phyloP scores from a whole-genome alignment of 2,113 vertebrate species.

The Manacus vitellinus region DNA sequence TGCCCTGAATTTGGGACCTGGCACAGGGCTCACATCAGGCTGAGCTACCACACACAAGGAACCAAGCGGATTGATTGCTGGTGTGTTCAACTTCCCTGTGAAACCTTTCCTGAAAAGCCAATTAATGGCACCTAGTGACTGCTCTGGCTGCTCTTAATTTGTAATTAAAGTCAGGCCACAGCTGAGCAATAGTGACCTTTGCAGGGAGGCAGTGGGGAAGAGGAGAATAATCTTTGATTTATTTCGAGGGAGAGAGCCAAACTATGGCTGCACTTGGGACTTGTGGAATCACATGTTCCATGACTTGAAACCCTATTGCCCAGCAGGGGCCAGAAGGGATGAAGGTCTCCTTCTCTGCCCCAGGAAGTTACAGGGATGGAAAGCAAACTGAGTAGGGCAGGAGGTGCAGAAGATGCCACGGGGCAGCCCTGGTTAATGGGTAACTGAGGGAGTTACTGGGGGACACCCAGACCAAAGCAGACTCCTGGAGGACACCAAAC shows the following conservation, averaged over 20 bases:
- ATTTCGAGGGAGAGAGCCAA: fast-evolving
- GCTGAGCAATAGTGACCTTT: not conserved
- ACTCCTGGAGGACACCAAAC: not conserved
- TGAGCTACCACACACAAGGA: not conserved
- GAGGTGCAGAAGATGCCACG: not conserved
- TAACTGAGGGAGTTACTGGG: not conserved
- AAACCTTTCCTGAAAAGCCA: constrained; percentile 30
- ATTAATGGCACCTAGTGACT: not conserved
- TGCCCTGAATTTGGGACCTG: not conserved
- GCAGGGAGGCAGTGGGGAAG: not conserved
- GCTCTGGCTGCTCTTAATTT: not conserved
- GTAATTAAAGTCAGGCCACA: constrained; percentile 10
- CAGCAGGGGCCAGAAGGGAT: fast-evolving
- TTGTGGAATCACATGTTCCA: not conserved
- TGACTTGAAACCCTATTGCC: not conserved
- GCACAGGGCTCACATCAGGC: not conserved
- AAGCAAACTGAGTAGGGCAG: fast-evolving
- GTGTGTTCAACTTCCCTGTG: not conserved
- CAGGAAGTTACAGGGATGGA: not conserved
- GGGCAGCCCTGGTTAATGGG: not conserved
- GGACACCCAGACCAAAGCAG: not conserved
- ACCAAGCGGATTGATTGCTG: fast-evolving
- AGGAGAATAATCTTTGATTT: not conserved
- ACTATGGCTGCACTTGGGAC: not conserved
- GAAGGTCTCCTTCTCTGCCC: not conserved